Base-by-base conservation (phyloP, 1,140 invertebrate species). In the Euwallacea fornicatus region DNA sequence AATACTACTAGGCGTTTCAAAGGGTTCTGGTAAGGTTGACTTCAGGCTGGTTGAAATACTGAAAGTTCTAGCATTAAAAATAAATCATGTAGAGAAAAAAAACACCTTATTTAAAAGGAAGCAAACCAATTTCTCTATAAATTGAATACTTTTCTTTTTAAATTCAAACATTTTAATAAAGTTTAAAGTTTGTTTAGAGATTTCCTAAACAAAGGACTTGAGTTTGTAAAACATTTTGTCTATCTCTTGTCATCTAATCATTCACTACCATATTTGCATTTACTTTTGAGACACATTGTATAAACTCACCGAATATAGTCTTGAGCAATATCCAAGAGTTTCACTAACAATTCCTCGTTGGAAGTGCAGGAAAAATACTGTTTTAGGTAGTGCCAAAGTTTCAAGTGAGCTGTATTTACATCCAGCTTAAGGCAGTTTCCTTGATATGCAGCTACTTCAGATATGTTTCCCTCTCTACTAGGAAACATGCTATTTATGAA, bases 291-390 rank as follows among this genome's bases (percentile, higher is more conserved):
- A 9, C 8, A 2, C 8, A 0, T 0, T 33, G 21, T 33, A 33
- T 33, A 33, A 33, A 33, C 21, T 33, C 21, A 33, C 21, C 21
- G 21, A 33, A 74, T 53, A 54, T 83, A 80, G 69, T 83, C 83
- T 47, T 83, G 78, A 21, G 83, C 83, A 58, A 83, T 75, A 73
- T 83, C 83, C 9, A 84, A 74, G n/a, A 84, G 74, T 69, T 82
- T 81, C 16, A 78, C 80, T 0, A 83, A 81, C 75, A 84, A 84
- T 71, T 83, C 81, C 47, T 83, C 82, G 62, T 84, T 83, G 62
- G 80, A 64, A 8, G 15, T 11, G 33, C 62, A 64, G 15, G 15
- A 4, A 50, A 64, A 64, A 33, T 50, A 33, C 0, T 16, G 7
- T 33, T 64, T 64, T n/a, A 46, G n/a, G 9, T 11, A 9, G 21